Evolutionary conservation across 2,888 invertebrate species (phyloP).

Genomic region (Geotrupes spiniger): DNA sequence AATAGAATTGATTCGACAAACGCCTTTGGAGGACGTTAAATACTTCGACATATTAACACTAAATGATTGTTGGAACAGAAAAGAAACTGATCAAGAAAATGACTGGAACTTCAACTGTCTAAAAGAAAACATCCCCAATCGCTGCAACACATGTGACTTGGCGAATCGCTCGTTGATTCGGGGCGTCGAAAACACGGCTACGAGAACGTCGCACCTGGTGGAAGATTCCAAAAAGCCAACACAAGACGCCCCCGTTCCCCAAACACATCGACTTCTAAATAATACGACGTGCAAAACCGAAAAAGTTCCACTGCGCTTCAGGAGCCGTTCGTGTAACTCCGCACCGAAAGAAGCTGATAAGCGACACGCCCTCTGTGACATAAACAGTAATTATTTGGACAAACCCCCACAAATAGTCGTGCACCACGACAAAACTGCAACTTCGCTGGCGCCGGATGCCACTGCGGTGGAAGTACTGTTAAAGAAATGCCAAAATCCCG

Average conservation of each 20-base stretch:
- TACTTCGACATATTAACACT: slow-evolving; percentile 69
- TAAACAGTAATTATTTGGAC: slow-evolving; percentile 24
- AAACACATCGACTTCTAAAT: too few relatives aligned
- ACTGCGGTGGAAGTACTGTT: slow-evolving; percentile 51
- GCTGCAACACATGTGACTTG: neutral
- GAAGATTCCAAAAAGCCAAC: neutral
- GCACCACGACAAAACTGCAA: neutral
- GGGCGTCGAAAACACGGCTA: neutral
- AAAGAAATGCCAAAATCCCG: slow-evolving; percentile 56
- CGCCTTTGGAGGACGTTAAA: slow-evolving; percentile 68
- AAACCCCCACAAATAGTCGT: slow-evolving; percentile 14
- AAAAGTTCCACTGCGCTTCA: neutral
- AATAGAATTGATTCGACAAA: slow-evolving; percentile 71
- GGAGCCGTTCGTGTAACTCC: slow-evolving; percentile 18
- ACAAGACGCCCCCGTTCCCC: neutral
- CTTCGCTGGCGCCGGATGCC: slow-evolving; percentile 5
- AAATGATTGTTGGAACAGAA: slow-evolving; percentile 47
- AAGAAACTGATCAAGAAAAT: slow-evolving; percentile 33
- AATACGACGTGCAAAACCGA: neutral
- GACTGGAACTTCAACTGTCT: slow-evolving; percentile 41
- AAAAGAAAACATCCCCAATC: slow-evolving; percentile 10
- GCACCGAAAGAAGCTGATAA: slow-evolving; percentile 7
- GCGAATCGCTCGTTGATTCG: slow-evolving; percentile 6
- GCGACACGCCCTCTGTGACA: slow-evolving; percentile 7
- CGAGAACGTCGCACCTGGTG: neutral